phyloP scores from a whole-genome alignment of 2,113 vertebrate species.

The Perognathus longimembris region DNA sequence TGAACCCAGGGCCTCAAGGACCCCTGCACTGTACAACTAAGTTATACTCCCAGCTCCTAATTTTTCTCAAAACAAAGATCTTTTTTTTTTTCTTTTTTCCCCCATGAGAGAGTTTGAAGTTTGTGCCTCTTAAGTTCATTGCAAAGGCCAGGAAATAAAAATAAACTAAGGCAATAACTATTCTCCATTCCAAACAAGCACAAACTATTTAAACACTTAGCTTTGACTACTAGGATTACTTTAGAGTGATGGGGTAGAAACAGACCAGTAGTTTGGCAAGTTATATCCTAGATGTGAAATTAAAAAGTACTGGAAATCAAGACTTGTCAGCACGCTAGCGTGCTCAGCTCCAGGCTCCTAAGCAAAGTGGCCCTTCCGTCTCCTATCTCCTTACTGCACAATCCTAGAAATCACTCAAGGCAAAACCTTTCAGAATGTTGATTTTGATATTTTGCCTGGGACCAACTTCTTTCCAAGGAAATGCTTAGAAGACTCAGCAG shows the following conservation, averaged over 20 bases:
- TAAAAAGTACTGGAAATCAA: slow-evolving; percentile 80
- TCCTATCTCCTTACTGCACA: slow-evolving; percentile 68
- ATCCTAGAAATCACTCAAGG: slow-evolving; percentile 81
- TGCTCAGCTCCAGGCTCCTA: slow-evolving; percentile 57
- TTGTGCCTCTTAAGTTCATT: background rate
- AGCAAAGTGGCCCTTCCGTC: slow-evolving; percentile 65
- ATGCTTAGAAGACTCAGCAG: slow-evolving; percentile 84
- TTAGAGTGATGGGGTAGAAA: slow-evolving; percentile 44
- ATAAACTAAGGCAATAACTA: background rate
- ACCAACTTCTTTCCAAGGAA: slow-evolving; percentile 87
- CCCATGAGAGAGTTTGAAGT: background rate
- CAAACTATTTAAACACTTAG: slow-evolving; percentile 33
- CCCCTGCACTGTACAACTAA: too few species aligned
- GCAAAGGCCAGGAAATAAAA: background rate
- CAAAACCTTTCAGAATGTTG: slow-evolving; percentile 82
- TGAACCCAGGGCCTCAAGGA: background rate
- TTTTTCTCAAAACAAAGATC: slow-evolving; percentile 12
- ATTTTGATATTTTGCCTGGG: slow-evolving; percentile 86
- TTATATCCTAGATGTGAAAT: slow-evolving; percentile 61
- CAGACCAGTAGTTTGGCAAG: slow-evolving; percentile 63
- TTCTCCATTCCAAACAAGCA: background rate
- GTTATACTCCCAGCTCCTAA: background rate
- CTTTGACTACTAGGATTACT: slow-evolving; percentile 58
- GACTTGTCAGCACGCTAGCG: slow-evolving; percentile 79
- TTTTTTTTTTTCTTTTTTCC: background rate